These are phyloP conservation scores for Platyscapa corneri DNA, from an alignment of 1,140 invertebrate genomes.

Conservation along the genomic window DNA sequence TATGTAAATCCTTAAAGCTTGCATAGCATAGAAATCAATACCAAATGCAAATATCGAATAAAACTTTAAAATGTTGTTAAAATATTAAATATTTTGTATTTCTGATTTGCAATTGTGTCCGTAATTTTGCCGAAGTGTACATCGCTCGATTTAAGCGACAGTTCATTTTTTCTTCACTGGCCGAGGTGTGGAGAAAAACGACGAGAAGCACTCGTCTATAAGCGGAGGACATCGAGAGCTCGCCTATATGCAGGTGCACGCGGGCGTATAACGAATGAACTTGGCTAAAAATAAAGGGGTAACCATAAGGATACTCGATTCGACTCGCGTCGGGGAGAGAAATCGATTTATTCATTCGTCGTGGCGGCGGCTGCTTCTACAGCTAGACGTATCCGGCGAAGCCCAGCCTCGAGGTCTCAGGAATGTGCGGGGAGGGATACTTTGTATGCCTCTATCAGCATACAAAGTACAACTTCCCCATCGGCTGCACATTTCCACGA, in stretches of 20 bases:
- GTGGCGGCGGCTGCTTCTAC: not conserved
- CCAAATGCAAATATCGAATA: too few relatives aligned
- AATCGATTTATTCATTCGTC: constrained; percentile 39
- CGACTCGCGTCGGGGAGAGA: not conserved
- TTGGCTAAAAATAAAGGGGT: not conserved
- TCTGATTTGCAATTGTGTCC: too few relatives aligned
- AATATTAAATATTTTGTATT: too few relatives aligned
- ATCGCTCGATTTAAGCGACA: too few relatives aligned
- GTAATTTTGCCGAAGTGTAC: too few relatives aligned
- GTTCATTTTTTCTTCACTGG: not conserved
- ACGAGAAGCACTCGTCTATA: not conserved
- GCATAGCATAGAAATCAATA: too few relatives aligned
- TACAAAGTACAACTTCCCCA: constrained; percentile 14
- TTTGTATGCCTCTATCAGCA: not conserved
- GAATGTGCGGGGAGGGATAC: not conserved
- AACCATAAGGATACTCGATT: not conserved
- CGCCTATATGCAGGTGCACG: not conserved
- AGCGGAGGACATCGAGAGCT: too few relatives aligned
- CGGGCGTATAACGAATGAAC: not conserved
- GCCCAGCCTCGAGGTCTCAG: not conserved
- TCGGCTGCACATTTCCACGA: constrained; percentile 8
- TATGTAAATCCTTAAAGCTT: too few relatives aligned
- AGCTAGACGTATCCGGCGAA: constrained; percentile 22
- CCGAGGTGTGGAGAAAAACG: too few relatives aligned
- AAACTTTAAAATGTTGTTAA: too few relatives aligned